Percentiles rank a stretch among this genome's conserved stretches.
Evolutionary conservation across 2,888 invertebrate species (phyloP).

Genomic region (Ditula angustiorana): DNA sequence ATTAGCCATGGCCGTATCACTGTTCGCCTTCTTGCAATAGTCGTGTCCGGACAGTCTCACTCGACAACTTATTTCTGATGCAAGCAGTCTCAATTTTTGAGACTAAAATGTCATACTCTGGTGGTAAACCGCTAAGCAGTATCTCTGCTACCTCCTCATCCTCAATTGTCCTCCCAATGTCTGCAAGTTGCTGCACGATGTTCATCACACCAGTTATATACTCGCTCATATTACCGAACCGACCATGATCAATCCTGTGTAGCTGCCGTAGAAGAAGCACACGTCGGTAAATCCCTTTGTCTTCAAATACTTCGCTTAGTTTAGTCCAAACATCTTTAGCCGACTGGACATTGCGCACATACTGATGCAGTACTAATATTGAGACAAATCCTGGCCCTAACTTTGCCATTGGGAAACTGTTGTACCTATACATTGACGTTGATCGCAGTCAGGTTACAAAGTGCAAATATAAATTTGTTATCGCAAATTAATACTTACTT

Average conservation of each 20-base stretch:
- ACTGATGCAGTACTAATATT: no score
- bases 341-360: neutral
- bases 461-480: no score
- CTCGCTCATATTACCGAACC: neutral
- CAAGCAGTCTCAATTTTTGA: neutral
- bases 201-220: neutral
- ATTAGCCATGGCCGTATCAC: neutral
- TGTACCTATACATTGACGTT: no score
- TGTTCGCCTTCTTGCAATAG: neutral
- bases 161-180: neutral
- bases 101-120: neutral
- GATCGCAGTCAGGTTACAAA: no score
- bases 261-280: neutral
- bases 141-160: neutral
- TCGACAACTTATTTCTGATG: neutral
- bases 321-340: slow-evolving; percentile 1
- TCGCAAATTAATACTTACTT: no score
- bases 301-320: neutral
- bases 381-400: no score
- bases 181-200: neutral
- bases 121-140: neutral
- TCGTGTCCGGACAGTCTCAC: neutral
- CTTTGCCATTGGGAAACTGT: no score
- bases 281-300: neutral
- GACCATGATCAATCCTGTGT: neutral